These are phyloP conservation scores for Caenorhabditis tropicalis DNA, from an alignment of 1,140 invertebrate genomes.

Conservation along the genomic window DNA sequence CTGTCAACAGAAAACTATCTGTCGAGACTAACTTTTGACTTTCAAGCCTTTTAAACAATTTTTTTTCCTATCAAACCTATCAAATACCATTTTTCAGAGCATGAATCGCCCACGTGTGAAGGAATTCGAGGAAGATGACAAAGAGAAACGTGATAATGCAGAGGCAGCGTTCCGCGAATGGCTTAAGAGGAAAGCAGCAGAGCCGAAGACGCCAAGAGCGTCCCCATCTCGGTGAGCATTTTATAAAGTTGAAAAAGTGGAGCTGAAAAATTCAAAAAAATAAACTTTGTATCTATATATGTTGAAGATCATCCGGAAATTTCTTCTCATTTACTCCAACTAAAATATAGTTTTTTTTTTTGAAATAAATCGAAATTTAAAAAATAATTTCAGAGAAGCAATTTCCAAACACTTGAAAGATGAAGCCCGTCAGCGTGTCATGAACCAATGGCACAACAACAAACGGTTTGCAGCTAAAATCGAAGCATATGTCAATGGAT, in stretches of 20 bases:
- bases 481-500: conserved; percentile 27
- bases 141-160: conserved; percentile 43
- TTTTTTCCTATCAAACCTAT: neutral
- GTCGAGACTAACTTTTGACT: neutral
- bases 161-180: conserved; percentile 50
- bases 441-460: conserved; percentile 48
- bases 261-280: neutral
- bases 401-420: conserved; percentile 48
- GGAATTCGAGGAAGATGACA: conserved; percentile 39
- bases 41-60: neutral
- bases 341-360: too few species aligned
- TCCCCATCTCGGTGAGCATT: conserved; percentile 47
- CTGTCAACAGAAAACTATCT: conserved; percentile 14
- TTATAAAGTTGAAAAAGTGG: neutral
- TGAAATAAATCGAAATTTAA: too few species aligned
- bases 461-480: conserved; percentile 16
- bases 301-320: too few species aligned
- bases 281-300: too few species aligned
- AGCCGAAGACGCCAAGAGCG: conserved; percentile 48
- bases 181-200: conserved; percentile 44
- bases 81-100: conserved; percentile 1
- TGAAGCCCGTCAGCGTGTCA: conserved; percentile 46
- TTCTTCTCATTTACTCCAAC: too few species aligned
- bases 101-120: conserved; percentile 33
- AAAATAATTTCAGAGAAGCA: conserved; percentile 49